These are phyloP conservation scores for Eumaeus atala DNA, from an alignment of 1,140 invertebrate species.

Conservation along the genomic window DNA sequence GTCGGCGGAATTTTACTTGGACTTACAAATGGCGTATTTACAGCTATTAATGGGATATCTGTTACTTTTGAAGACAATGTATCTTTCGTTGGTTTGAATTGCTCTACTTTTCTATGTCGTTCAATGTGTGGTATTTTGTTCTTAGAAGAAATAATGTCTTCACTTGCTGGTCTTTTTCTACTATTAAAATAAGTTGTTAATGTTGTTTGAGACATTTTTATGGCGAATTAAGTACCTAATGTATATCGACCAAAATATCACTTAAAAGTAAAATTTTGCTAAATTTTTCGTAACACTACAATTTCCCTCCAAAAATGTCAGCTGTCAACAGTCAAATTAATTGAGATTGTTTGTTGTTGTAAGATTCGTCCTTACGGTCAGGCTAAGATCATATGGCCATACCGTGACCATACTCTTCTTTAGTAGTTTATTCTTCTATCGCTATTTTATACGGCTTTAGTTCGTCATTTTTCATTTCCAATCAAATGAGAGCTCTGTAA, in stretches of 20 bases:
- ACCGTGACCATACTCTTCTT: no score
- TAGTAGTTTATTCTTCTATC: no score
- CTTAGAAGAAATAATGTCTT: constrained; percentile 76
- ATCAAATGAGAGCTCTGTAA: no score
- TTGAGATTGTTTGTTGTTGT: no score
- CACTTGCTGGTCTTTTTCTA: constrained; percentile 79
- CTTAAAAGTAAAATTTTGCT: not conserved
- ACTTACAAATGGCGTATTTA: constrained; percentile 10
- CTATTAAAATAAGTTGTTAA: constrained; percentile 81
- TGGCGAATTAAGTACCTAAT: not conserved
- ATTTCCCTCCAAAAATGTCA: constrained; percentile 47
- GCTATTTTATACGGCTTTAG: no score
- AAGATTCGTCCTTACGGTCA: no score
- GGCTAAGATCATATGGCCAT: no score
- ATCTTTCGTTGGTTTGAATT: constrained; percentile 24
- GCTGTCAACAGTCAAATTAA: constrained; percentile 3
- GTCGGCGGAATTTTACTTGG: constrained; percentile 3
- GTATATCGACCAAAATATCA: not conserved
- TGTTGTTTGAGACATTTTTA: constrained; percentile 80
- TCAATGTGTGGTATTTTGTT: constrained; percentile 77
- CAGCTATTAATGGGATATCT: constrained; percentile 12
- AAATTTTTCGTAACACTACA: not conserved
- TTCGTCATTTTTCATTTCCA: no score
- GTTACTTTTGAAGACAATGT: constrained; percentile 16
- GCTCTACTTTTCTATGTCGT: constrained; percentile 17